A percentile compares a stretch with the other conserved stretches of the same genome.
Conservation (phyloP, 2,113 vertebrate species). For the Aythya baeri region DNA sequence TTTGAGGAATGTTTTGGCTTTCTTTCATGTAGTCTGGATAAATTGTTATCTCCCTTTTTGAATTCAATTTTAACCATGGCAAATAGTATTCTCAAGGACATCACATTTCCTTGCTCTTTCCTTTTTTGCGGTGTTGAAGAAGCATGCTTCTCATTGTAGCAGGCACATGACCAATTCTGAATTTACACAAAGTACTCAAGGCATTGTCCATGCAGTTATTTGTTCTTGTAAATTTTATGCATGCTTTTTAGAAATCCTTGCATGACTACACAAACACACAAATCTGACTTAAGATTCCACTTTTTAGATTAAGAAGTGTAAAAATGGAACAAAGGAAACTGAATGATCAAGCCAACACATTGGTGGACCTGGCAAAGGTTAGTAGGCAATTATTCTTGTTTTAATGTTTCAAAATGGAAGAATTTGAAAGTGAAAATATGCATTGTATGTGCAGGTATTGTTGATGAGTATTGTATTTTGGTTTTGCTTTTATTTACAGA, state of each 20-base stretch:
- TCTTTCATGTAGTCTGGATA: constrained; percentile 75
- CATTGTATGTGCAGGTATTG: neutral
- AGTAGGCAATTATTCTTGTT: constrained; percentile 54
- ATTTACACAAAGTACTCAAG: constrained; percentile 70
- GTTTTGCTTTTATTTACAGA: neutral
- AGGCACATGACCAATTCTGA: constrained; percentile 77
- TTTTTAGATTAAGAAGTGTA: constrained; percentile 99
- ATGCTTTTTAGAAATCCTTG: constrained; percentile 74
- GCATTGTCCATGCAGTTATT: constrained; percentile 85
- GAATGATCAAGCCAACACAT: constrained; percentile 99
- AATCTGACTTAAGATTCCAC: constrained; percentile 83
- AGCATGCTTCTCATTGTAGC: constrained; percentile 86
- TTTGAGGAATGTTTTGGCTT: constrained; percentile 85
- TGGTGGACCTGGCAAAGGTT: constrained; percentile 99
- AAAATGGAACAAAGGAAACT: constrained; percentile 99
- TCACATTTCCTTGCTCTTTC: constrained; percentile 80
- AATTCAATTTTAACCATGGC: constrained; percentile 73
- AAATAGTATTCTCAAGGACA: constrained; percentile 75
- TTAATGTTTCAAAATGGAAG: neutral
- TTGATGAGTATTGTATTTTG: neutral
- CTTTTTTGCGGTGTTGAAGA: constrained; percentile 82
- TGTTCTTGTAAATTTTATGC: constrained; percentile 85
- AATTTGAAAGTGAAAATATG: neutral
- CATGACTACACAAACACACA: neutral
- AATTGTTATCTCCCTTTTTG: constrained; percentile 70